Conservation (phyloP, 1,140 invertebrate species). For the Pseudomyrmex pallidus region DNA sequence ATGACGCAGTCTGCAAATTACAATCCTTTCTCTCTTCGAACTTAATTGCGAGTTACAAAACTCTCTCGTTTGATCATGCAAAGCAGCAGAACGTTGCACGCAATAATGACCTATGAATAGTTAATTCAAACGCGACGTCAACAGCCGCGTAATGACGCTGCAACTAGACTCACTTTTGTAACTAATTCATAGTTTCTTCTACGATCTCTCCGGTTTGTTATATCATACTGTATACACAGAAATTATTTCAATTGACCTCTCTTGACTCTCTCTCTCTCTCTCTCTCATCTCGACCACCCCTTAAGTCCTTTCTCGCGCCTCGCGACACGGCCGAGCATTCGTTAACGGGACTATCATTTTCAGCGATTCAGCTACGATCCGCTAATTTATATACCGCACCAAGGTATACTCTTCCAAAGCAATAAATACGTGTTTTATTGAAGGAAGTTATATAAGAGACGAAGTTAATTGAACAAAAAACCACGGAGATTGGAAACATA, state of each 20-base stretch:
- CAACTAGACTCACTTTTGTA: conserved; percentile 5
- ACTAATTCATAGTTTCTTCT: conserved; percentile 12
- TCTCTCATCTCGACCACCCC: background rate
- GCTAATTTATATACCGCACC: background rate
- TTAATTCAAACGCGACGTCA: conserved; percentile 48
- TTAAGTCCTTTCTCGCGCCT: conserved; percentile 27
- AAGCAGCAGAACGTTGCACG: conserved; percentile 29
- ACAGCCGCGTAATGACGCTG: conserved; percentile 47
- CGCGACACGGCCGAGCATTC: background rate
- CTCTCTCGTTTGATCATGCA: conserved; percentile 51
- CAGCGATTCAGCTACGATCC: background rate
- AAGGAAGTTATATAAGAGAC: background rate
- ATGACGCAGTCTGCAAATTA: conserved; percentile 37
- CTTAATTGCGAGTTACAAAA: conserved; percentile 57
- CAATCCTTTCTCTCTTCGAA: conserved; percentile 35
- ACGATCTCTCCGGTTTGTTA: conserved; percentile 5
- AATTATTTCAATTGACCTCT: conserved; percentile 27
- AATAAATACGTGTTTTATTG: conserved; percentile 15
- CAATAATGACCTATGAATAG: conserved; percentile 52
- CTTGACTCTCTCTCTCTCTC: background rate
- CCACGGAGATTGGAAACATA: no score
- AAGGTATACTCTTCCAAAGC: background rate
- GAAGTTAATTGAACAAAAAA: no score
- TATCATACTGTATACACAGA: background rate
- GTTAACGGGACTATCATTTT: conserved; percentile 32